Base-by-base conservation (phyloP, 1,140 invertebrate genomes). In the Rhynchophorus ferrugineus region DNA sequence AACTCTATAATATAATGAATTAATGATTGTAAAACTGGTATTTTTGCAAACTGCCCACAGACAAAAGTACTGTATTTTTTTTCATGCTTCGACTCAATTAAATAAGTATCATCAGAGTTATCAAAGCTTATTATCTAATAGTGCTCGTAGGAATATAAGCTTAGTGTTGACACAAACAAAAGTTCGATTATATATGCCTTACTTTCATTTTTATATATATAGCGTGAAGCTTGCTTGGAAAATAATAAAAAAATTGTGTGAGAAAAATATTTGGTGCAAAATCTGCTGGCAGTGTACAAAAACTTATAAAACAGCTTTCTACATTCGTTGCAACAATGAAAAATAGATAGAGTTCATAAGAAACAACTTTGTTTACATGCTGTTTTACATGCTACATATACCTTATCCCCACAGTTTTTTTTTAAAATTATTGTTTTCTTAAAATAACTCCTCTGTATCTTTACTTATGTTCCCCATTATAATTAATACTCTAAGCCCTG, bases 261-360 rank as follows among this genome's bases (percentile, higher is more conserved):
- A 19, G 19, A 19, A 41, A 34, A 44, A 29, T 20, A 24, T 52
- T 54, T 45, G 53, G 53, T 55, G 53, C 45, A 49, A 49, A 55
- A 55, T 49, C 47, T 55, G 53, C 53, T 55, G 53, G 53, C 53
- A 49, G 53, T 55, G 53, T 55, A 46, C 53, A 55, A 49, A 49
- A 55, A 55, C 44, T 54, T 49, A 54, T 39, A 53, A 51, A 41
- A 46, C 33, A 46, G 43, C 50, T 35, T 22, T 47, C 43, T 46
- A 46, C 49, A 50, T 16, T 50, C 24, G 38, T 33, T 44, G 18
- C 36, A 52, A 52, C 45, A 38, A 37, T 48, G 14, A 48, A 37
- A 19, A 46, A 22, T 29, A 21, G 9, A 19, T 13, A 37, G 7
- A 35, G n/a, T 21, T 17, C 1, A 41, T 18, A 8, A 41, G 38